These are phyloP conservation scores for Pterostichus madidus DNA, from an alignment of 2,888 invertebrate genomes.

Conservation along the genomic window DNA sequence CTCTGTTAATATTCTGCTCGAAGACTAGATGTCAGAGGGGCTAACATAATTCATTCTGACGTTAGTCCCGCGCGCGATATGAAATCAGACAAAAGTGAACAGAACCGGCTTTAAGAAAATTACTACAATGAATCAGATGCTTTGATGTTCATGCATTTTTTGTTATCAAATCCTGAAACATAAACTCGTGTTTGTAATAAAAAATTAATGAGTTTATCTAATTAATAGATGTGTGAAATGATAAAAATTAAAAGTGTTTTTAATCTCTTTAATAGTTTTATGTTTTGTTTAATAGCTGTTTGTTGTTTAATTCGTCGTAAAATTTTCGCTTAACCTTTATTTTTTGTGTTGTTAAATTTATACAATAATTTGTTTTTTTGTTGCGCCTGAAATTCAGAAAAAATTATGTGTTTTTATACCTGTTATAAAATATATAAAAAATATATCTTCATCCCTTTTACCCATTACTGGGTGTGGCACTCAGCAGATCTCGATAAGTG, in stretches of 20 bases:
- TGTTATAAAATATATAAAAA: too few species aligned
- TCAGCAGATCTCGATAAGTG: too few species aligned
- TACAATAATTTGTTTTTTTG: neutral
- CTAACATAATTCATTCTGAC: constrained; percentile 39
- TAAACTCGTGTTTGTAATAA: neutral
- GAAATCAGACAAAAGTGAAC: constrained; percentile 36
- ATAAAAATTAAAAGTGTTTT: neutral
- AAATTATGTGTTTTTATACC: too few species aligned
- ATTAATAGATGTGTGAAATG: constrained; percentile 2
- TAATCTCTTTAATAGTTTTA: constrained; percentile 2
- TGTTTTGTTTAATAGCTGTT: neutral
- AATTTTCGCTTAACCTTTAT: neutral
- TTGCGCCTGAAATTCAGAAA: neutral
- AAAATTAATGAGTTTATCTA: neutral
- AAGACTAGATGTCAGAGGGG: constrained; percentile 6
- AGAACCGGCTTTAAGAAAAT: neutral
- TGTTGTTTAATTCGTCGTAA: neutral
- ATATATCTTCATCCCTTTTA: too few species aligned
- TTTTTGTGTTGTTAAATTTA: neutral
- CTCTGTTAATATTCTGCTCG: constrained; percentile 34
- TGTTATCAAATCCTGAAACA: constrained; percentile 1
- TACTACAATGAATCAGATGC: neutral
- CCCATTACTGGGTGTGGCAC: too few species aligned
- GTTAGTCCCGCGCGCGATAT: constrained; percentile 41
- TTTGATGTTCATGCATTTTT: constrained; percentile 8